Base-by-base conservation (phyloP, 2,113 vertebrate genomes). In the Ochotona curzoniae region DNA sequence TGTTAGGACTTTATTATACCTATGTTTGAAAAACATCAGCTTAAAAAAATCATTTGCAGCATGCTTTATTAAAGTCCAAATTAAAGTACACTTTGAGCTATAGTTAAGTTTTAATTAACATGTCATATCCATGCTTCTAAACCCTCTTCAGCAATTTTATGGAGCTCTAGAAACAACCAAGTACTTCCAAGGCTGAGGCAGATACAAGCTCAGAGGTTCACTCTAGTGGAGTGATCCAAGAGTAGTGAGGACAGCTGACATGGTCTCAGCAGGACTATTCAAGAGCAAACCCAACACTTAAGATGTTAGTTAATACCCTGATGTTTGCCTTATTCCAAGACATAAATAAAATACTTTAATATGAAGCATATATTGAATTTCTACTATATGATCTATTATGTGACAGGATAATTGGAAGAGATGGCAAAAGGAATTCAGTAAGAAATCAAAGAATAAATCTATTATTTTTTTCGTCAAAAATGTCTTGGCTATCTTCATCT, bases 81-180 rank as follows among this genome's bases (percentile, higher is more conserved):
- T 66, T 61, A 90, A 85, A 89, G 28, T 57, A 76, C 17, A 81
- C 23, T 76, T 94, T 70, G 90, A 85, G 12, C 64, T 89, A 66
- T 85, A 83, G 38, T 87, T 87, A 83, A 2, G 17, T 78, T 66
- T 25, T 91, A 84, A 73, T 5, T 57, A 57, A 76, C 81, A 76
- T 76, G 66, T 60, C 81, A 76, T 76, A 61, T 60, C 30, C 9
- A 83, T 64, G 64, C 78, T 18, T 85, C 18, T 94, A 78, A 93
- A 82, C 38, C 38, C 6, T 32, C n/a, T 49, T 85, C 18, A 90
- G 85, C 18, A 57, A 47, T 69, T 87, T 35, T 73, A 20, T 74
- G 30, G 38, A 93, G 83, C 83, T 84, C 73, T 90, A 87, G 8
- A 69, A 84, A 80, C 20, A 86, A 84, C 1, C 86, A 12, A 47